These are phyloP conservation scores for Dendrocincla fuliginosa DNA, from an alignment of 2,797 vertebrate genomes.

Conservation along the genomic window DNA sequence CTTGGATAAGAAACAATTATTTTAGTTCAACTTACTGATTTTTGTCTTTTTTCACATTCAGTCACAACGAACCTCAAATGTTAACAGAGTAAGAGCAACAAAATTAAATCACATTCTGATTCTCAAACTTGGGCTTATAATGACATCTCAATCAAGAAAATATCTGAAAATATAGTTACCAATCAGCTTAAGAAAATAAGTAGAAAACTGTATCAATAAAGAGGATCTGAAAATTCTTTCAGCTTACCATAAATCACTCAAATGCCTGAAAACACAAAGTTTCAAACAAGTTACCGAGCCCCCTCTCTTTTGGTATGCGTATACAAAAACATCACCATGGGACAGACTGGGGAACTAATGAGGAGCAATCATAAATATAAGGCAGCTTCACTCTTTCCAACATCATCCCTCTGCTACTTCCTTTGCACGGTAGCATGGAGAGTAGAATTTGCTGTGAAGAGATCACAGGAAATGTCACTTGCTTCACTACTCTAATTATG, in stretches of 20 bases:
- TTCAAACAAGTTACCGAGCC: neutral
- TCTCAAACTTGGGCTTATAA: neutral
- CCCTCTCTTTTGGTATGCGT: neutral
- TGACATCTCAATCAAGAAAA: neutral
- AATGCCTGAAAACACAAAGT: neutral
- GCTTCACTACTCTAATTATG: conserved; percentile 58
- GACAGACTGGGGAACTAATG: neutral
- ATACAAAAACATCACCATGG: neutral
- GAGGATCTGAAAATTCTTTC: neutral
- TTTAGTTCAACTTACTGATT: neutral
- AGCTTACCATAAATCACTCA: conserved; percentile 1
- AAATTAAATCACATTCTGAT: neutral
- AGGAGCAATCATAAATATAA: neutral
- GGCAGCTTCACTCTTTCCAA: neutral
- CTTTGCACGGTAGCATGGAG: neutral
- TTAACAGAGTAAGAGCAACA: neutral
- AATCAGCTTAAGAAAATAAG: conserved; percentile 9
- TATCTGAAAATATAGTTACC: neutral
- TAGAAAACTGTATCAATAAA: neutral
- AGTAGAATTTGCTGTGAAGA: conserved; percentile 30
- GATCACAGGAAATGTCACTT: conserved; percentile 50
- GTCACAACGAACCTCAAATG: neutral
- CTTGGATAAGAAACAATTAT: neutral
- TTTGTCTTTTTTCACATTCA: neutral
- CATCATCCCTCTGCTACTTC: neutral